These are phyloP conservation scores for Drosophila putrida DNA, from an alignment of 2,888 invertebrate species.

Conservation along the genomic window DNA sequence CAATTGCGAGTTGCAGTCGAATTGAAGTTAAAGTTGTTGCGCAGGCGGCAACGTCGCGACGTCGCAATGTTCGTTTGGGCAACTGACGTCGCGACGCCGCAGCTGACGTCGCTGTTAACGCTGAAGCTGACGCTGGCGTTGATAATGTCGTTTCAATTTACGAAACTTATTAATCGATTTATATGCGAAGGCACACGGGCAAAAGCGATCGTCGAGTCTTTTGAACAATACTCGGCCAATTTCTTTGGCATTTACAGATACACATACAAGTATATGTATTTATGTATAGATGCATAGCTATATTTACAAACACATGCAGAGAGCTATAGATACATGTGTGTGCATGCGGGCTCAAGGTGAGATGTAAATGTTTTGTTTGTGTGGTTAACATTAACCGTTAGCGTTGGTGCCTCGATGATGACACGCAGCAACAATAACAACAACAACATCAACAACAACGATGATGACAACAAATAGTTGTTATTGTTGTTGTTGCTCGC, in stretches of 20 bases:
- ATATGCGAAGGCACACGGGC: slow-evolving; percentile 70
- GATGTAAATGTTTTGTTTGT: slow-evolving; percentile 62
- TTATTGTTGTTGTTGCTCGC: slow-evolving; percentile 30
- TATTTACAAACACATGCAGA: slow-evolving; percentile 5
- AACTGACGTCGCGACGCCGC: slow-evolving; percentile 33
- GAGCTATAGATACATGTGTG: slow-evolving; percentile 7
- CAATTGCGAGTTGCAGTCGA: slow-evolving; percentile 48
- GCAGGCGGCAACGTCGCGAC: slow-evolving; percentile 39
- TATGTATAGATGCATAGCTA: slow-evolving; percentile 15
- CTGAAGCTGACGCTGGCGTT: slow-evolving; percentile 35
- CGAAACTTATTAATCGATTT: slow-evolving; percentile 81
- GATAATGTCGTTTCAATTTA: slow-evolving; percentile 73
- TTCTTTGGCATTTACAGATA: slow-evolving; percentile 44
- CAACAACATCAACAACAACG: slow-evolving; percentile 22
- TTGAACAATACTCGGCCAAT: slow-evolving; percentile 40
- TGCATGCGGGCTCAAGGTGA: slow-evolving; percentile 65
- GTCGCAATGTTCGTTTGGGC: slow-evolving; percentile 53
- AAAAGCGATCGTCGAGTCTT: slow-evolving; percentile 32
- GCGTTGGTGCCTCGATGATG: slow-evolving; percentile 58
- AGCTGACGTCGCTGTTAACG: slow-evolving; percentile 21
- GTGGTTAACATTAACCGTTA: slow-evolving; percentile 64
- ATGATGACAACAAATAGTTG: not conserved
- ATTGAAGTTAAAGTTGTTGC: slow-evolving; percentile 44
- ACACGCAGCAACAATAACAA: slow-evolving; percentile 34
- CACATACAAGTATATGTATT: slow-evolving; percentile 14